phyloP scores from a whole-genome alignment of 23 tunicate genomes.

The Oikopleura albicans region DNA sequence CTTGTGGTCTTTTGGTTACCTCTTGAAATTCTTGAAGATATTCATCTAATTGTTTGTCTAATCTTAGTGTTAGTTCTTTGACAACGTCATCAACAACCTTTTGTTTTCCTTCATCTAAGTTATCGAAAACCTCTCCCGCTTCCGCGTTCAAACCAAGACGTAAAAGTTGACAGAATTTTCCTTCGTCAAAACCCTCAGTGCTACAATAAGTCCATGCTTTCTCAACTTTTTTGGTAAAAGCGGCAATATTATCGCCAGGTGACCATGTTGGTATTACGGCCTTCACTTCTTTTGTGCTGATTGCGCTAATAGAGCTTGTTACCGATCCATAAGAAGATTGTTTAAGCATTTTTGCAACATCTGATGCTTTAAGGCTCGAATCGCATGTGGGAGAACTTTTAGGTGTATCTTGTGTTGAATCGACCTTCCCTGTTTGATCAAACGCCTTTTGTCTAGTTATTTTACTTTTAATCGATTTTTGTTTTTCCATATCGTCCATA shows the following conservation, averaged over 20 bases:
- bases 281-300: no score
- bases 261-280: neutral
- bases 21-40: neutral
- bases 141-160: neutral
- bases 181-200: neutral
- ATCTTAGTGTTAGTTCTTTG: neutral
- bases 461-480: no score
- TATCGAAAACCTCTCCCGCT: neutral
- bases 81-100: neutral
- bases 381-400: no score
- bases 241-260: neutral
- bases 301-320: no score
- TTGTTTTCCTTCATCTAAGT: neutral
- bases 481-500: no score
- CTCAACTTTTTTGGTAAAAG: neutral
- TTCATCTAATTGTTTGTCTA: neutral
- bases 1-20: neutral
- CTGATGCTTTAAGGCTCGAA: no score
- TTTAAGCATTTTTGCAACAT: no score
- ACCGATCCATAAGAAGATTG: no score
- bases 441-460: no score
- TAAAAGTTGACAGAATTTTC: neutral
- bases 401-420: no score
- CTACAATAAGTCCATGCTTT: neutral
- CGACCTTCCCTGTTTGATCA: no score